phyloP scores from a whole-genome alignment of 2,888 invertebrate genomes.

The Stenodera caucasica region DNA sequence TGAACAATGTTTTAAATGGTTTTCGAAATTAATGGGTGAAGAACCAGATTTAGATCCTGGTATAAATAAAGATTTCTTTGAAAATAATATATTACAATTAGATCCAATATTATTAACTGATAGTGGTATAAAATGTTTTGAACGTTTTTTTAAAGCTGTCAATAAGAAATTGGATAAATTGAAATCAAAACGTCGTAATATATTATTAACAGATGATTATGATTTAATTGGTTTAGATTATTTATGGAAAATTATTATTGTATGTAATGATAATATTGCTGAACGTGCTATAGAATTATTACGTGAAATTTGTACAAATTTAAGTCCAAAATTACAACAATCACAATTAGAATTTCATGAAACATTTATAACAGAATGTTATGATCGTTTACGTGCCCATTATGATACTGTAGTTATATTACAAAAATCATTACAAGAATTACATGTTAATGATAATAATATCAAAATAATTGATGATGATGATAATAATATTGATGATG shows the following conservation, averaged over 20 bases:
- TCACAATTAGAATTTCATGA: slow-evolving; percentile 84
- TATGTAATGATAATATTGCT: slow-evolving; percentile 91
- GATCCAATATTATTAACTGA: slow-evolving; percentile 91
- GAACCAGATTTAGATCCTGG: slow-evolving; percentile 97
- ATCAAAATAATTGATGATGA: not conserved
- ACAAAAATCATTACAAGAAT: slow-evolving; percentile 53
- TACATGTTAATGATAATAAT: not conserved
- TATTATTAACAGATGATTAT: slow-evolving; percentile 87
- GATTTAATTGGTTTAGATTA: slow-evolving; percentile 96
- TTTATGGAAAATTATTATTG: slow-evolving; percentile 83
- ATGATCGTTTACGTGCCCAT: slow-evolving; percentile 82
- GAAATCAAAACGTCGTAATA: slow-evolving; percentile 75
- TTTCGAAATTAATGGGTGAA: slow-evolving; percentile 94
- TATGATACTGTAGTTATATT: slow-evolving; percentile 79
- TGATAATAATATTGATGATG: slow-evolving; percentile 44
- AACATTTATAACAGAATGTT: slow-evolving; percentile 88
- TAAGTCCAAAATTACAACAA: slow-evolving; percentile 82
- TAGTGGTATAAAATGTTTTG: slow-evolving; percentile 90
- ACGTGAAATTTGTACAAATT: slow-evolving; percentile 91
- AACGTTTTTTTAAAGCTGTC: slow-evolving; percentile 90
- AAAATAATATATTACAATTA: slow-evolving; percentile 88
- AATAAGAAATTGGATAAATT: slow-evolving; percentile 94
- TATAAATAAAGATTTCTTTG: slow-evolving; percentile 94
- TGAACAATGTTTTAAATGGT: slow-evolving; percentile 98
- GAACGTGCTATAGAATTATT: slow-evolving; percentile 87